phyloP scores from a whole-genome alignment of 2,888 invertebrate species.

The Drosophila rellima region DNA sequence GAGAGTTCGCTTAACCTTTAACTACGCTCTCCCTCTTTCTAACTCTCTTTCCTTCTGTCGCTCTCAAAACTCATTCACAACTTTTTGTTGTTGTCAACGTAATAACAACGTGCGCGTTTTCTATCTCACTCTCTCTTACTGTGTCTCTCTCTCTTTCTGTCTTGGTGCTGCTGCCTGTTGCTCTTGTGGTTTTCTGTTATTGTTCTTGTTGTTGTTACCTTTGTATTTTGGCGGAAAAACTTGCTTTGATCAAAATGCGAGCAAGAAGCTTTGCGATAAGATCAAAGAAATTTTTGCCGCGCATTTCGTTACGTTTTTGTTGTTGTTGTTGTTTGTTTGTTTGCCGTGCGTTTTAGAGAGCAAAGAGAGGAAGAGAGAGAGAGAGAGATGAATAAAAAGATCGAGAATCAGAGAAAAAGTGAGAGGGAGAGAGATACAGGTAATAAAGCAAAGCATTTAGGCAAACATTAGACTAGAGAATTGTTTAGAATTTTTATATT shows the following conservation, averaged over 20 bases:
- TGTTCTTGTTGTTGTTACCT: slow-evolving; percentile 56
- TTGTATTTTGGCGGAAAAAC: slow-evolving; percentile 86
- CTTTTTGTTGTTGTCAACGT: slow-evolving; percentile 51
- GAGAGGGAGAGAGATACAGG: slow-evolving; percentile 15
- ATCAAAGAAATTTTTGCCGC: slow-evolving; percentile 86
- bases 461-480: slow-evolving; percentile 63
- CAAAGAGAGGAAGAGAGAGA: slow-evolving; percentile 18
- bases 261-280: slow-evolving; percentile 86
- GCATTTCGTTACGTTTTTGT: slow-evolving; percentile 77
- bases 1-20: slow-evolving; percentile 4
- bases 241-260: slow-evolving; percentile 86
- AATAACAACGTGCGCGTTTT: slow-evolving; percentile 28
- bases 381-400: neutral
- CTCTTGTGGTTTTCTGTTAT: slow-evolving; percentile 61
- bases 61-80: slow-evolving; percentile 56
- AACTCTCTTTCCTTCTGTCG: neutral
- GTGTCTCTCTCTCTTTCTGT: neutral
- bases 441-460: slow-evolving; percentile 60
- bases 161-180: slow-evolving; percentile 44
- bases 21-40: neutral
- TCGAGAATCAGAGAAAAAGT: slow-evolving; percentile 5
- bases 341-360: slow-evolving; percentile 27
- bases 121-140: slow-evolving; percentile 4
- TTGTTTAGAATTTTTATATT: slow-evolving; percentile 48
- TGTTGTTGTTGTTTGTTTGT: slow-evolving; percentile 50